These are phyloP conservation scores for Castor canadensis DNA, from an alignment of 2,113 vertebrate genomes.

Conservation along the genomic window DNA sequence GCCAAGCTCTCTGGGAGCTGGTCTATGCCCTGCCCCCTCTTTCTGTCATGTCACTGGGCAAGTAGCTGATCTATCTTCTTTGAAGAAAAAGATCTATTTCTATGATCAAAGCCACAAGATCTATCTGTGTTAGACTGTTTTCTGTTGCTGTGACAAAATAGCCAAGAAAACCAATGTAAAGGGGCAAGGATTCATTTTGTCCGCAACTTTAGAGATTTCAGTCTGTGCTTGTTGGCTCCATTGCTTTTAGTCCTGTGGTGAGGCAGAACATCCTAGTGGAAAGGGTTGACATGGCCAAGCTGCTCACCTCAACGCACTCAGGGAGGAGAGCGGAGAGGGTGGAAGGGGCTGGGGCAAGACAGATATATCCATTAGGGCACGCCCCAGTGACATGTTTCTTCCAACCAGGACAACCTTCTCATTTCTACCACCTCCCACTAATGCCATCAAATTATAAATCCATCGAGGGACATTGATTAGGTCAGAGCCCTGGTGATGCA, in stretches of 20 bases:
- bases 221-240: too few relatives aligned
- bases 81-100: not conserved
- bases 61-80: not conserved
- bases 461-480: not conserved
- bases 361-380: too few relatives aligned
- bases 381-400: not conserved
- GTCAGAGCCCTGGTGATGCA: too few relatives aligned
- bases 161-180: not conserved
- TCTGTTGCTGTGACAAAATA: not conserved
- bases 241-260: not conserved
- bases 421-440: not conserved
- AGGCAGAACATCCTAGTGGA: not conserved
- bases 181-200: not conserved
- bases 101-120: not conserved
- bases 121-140: not conserved
- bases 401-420: not conserved
- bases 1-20: not conserved
- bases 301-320: not conserved
- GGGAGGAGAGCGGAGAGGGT: not conserved
- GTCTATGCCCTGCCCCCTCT: not conserved
- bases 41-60: not conserved
- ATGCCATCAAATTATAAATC: not conserved
- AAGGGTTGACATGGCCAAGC: too few relatives aligned
- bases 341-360: not conserved
- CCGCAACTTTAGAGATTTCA: not conserved